Conservation (phyloP, 2,797 vertebrate species). For the Phrynocephalus guinanensis region DNA sequence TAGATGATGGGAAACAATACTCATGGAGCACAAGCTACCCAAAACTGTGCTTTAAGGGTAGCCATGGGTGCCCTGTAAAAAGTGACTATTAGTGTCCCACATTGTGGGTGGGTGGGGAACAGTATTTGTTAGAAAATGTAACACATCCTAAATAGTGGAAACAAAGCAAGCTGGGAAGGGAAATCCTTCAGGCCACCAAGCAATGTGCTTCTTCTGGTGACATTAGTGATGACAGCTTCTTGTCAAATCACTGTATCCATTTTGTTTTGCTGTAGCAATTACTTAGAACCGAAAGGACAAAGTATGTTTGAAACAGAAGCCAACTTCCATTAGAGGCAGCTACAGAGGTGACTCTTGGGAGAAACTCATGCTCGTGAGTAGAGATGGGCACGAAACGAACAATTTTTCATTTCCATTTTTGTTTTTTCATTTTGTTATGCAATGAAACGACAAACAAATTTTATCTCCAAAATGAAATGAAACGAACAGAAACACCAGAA, state of each 20-base stretch:
- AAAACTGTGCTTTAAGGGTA: background rate
- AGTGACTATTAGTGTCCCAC: conserved; percentile 46
- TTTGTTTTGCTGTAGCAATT: conserved; percentile 54
- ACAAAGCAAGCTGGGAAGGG: conserved; percentile 28
- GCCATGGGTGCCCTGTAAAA: background rate
- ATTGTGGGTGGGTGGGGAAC: conserved; percentile 41
- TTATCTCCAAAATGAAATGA: too few relatives aligned
- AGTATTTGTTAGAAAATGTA: conserved; percentile 60
- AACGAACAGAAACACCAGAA: too few relatives aligned
- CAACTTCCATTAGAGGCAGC: conserved; percentile 54
- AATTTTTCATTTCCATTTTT: too few relatives aligned
- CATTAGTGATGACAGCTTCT: conserved; percentile 24
- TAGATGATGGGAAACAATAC: background rate
- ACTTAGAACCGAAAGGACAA: conserved; percentile 25
- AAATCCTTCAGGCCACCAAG: background rate
- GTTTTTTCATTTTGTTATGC: too few relatives aligned
- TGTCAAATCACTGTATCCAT: conserved; percentile 31
- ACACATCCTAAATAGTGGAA: conserved; percentile 42
- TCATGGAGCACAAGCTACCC: background rate
- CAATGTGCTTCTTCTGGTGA: conserved; percentile 8
- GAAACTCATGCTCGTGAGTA: conserved; percentile 43
- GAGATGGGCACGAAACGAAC: too few relatives aligned
- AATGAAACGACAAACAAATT: too few relatives aligned
- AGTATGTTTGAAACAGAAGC: conserved; percentile 44
- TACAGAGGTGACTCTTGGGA: conserved; percentile 54